phyloP scores from a whole-genome alignment of 2,888 invertebrate genomes.

The Vannuccia rotundouncinata region DNA sequence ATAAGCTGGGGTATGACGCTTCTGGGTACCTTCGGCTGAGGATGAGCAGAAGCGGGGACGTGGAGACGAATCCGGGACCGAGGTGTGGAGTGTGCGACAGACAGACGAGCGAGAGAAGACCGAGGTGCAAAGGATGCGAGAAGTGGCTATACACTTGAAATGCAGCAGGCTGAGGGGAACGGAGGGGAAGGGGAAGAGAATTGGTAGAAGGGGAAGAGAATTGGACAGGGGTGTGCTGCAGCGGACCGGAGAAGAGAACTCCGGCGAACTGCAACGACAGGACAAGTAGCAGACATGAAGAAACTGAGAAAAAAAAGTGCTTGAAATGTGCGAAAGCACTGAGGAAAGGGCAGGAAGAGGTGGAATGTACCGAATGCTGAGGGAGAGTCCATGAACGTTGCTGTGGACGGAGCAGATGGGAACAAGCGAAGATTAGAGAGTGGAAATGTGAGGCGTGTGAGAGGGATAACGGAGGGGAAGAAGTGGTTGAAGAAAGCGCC shows the following conservation, averaged over 20 bases:
- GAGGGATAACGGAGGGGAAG: too few relatives aligned
- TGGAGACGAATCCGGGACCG: too few relatives aligned
- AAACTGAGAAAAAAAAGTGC: neutral
- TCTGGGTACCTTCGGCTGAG: too few relatives aligned
- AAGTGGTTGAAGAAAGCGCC: too few relatives aligned
- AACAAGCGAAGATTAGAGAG: neutral
- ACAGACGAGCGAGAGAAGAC: neutral
- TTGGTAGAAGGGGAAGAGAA: neutral
- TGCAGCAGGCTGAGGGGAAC: neutral
- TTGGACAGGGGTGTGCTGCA: neutral
- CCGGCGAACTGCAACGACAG: neutral
- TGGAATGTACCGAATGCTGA: neutral
- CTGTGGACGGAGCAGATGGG: neutral
- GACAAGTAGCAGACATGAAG: neutral
- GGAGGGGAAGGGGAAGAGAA: neutral
- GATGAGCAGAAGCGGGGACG: too few relatives aligned
- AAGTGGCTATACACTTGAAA: neutral
- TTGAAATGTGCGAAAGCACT: neutral
- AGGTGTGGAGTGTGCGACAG: too few relatives aligned
- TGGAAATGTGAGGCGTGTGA: too few relatives aligned
- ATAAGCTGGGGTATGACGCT: too few relatives aligned
- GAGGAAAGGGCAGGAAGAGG: neutral
- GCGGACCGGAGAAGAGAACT: neutral
- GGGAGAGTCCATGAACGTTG: neutral
- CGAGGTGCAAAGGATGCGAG: neutral